These are phyloP conservation scores for Montipora sp. DNA, from an alignment of 64 coral and sea anemone species.

Conservation along the genomic window DNA sequence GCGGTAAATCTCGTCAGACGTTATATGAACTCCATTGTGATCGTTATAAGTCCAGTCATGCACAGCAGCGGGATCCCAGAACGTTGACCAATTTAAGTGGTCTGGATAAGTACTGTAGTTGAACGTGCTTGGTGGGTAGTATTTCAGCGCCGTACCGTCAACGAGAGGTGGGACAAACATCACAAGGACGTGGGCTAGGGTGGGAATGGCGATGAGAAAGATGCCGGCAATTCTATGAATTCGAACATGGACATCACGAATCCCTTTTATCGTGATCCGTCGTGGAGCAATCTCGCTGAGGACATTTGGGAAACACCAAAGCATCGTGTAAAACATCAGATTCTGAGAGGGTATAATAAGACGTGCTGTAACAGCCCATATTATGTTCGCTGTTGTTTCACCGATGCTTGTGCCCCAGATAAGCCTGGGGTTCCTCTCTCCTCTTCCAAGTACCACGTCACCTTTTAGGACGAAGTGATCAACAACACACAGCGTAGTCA, in stretches of 20 bases:
- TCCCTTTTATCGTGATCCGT: conserved; percentile 42
- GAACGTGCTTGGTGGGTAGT: conserved; percentile 63
- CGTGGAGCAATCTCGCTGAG: conserved; percentile 53
- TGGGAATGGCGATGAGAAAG: conserved; percentile 78
- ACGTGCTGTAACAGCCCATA: conserved; percentile 74
- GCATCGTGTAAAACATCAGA: conserved; percentile 70
- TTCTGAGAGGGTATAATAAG: conserved; percentile 73
- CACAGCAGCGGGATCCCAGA: conserved; percentile 78
- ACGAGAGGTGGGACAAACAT: conserved; percentile 79
- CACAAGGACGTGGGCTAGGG: conserved; percentile 69
- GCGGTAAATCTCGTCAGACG: conserved; percentile 70
- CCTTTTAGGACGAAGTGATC: conserved; percentile 66
- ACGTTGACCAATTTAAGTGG: conserved; percentile 72
- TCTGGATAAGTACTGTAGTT: conserved; percentile 62
- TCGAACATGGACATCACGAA: conserved; percentile 56
- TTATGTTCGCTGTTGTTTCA: conserved; percentile 55
- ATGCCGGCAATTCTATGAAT: conserved; percentile 68
- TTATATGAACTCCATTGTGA: conserved; percentile 67
- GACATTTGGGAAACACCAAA: conserved; percentile 73
- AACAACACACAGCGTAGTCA: conserved; percentile 38
- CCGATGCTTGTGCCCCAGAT: conserved; percentile 63
- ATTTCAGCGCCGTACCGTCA: conserved; percentile 66
- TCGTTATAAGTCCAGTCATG: conserved; percentile 74
- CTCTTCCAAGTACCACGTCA: conserved; percentile 50
- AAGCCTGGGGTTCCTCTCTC: conserved; percentile 29